Evolutionary conservation across 2,888 invertebrate genomes (phyloP).

Genomic region (Trachelus tabidus): DNA sequence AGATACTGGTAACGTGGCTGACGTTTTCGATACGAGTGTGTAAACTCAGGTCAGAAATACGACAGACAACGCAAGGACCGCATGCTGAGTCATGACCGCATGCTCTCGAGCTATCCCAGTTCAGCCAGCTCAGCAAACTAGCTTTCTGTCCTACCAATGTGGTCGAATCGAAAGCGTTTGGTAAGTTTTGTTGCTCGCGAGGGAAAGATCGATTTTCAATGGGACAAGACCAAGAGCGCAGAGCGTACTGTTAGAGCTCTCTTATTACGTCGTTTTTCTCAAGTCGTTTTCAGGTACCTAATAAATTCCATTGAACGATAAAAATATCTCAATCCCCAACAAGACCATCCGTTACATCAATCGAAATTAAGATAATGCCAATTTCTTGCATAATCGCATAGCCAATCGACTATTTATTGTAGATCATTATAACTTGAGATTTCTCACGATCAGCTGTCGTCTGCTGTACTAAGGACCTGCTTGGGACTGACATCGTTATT

Average conservation of each 20-base stretch:
- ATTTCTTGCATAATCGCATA: too few species aligned
- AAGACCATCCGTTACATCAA: neutral
- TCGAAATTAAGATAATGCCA: neutral
- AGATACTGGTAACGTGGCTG: neutral
- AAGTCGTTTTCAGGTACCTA: neutral
- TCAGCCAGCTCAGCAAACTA: constrained; percentile 38
- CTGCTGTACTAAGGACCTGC: neutral
- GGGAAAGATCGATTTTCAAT: constrained; percentile 22
- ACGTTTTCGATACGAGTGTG: constrained; percentile 25
- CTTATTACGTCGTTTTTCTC: neutral
- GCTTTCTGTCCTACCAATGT: constrained; percentile 17
- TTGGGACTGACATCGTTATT: neutral
- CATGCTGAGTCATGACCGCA: constrained; percentile 38
- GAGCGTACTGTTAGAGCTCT: neutral
- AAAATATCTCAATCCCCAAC: too few species aligned
- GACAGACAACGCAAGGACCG: constrained; percentile 30
- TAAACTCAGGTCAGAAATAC: constrained; percentile 44
- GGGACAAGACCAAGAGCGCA: constrained; percentile 13
- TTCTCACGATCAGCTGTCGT: neutral
- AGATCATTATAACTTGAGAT: neutral
- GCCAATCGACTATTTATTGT: neutral
- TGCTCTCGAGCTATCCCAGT: constrained; percentile 27
- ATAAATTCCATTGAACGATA: too few species aligned
- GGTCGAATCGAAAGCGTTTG: constrained; percentile 1
- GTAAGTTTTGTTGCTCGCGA: constrained; percentile 16